Base-by-base conservation (phyloP, 1,140 invertebrate genomes). In the Bombus picipes region DNA sequence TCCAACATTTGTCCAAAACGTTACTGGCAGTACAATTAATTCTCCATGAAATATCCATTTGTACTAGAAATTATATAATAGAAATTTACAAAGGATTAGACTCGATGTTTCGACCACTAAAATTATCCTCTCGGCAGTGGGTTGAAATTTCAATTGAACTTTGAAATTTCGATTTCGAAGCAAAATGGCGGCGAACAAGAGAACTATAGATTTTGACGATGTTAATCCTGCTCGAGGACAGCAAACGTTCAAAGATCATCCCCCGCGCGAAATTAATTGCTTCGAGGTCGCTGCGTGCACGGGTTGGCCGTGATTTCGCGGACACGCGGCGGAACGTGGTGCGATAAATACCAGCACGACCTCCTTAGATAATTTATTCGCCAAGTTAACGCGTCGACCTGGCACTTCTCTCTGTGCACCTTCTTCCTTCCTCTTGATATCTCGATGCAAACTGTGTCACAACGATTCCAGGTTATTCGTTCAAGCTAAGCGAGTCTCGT, bases 361-460 rank as follows among this genome's bases (percentile, higher is more conserved):
- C 65, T 47, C 62, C 65, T 76, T 43, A 73, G 78, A 81, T 83
- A 77, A 83, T 86, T 86, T 86, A 83, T 83, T 83, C 85, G 59
- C 9, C 65, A 25, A 81, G 78, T 81, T 85, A 85, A 81, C 71
- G 85, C 80, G 79, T 25, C 70, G 78, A 68, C 43, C 84, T 86
- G 84, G 78, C 79, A 82, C 37, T 59, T 47, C 79, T 86, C 79
- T 68, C 83, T 34, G 34, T 47, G 68, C 76, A 80, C 12, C 72
- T 34, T 75, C 83, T 25, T 59, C 34, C 28, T 34, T 5, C 47
- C 13, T 12, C 39, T 3, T 12, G 28, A 32, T 71, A 65, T 85
- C 83, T 43, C 77, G 76, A 39, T 65, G 77, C 47, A 81, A 85
- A 85, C 28, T 85, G 71, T 79, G 79, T 85, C 84, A 62, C 41